Conservation (phyloP, 2,797 vertebrate genomes). For the Cottoperca gobio region DNA sequence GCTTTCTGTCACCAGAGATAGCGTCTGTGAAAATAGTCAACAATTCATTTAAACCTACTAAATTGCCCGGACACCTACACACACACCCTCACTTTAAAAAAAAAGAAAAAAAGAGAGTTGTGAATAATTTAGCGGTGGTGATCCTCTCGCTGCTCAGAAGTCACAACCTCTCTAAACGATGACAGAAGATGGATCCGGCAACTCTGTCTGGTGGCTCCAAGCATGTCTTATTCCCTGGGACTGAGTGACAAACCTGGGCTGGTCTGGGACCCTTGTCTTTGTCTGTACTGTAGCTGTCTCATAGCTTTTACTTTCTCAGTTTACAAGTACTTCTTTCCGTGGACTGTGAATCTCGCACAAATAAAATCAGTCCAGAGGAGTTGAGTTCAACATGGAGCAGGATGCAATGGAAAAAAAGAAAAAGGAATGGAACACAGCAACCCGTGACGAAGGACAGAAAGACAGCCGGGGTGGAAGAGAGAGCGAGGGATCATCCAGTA, state of each 20-base stretch:
- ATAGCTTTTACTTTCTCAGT: slow-evolving; percentile 31
- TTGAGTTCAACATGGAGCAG: slow-evolving; percentile 58
- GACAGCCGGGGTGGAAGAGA: slow-evolving; percentile 78
- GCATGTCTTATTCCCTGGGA: slow-evolving; percentile 21
- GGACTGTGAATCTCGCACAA: slow-evolving; percentile 52
- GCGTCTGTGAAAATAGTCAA: slow-evolving; percentile 22
- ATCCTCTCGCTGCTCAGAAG: slow-evolving; percentile 45
- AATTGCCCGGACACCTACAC: slow-evolving; percentile 29
- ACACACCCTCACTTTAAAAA: background rate
- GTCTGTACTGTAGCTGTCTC: slow-evolving; percentile 1
- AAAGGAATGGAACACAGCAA: slow-evolving; percentile 72
- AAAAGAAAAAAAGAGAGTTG: slow-evolving; percentile 25
- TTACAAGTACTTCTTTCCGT: slow-evolving; percentile 52
- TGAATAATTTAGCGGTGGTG: slow-evolving; percentile 66
- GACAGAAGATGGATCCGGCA: slow-evolving; percentile 58
- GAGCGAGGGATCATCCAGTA: slow-evolving; percentile 80
- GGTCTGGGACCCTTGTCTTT: slow-evolving; percentile 16
- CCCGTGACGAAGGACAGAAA: slow-evolving; percentile 81
- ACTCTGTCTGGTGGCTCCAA: slow-evolving; percentile 31
- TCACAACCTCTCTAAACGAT: slow-evolving; percentile 57
- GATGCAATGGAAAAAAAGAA: slow-evolving; percentile 33
- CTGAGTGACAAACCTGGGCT: slow-evolving; percentile 24
- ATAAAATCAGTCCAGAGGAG: slow-evolving; percentile 57
- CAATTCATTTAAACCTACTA: slow-evolving; percentile 42
- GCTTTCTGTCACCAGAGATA: slow-evolving; percentile 41